These are phyloP conservation scores for Platycheirus albimanus DNA, from an alignment of 2,888 invertebrate genomes.

Conservation along the genomic window DNA sequence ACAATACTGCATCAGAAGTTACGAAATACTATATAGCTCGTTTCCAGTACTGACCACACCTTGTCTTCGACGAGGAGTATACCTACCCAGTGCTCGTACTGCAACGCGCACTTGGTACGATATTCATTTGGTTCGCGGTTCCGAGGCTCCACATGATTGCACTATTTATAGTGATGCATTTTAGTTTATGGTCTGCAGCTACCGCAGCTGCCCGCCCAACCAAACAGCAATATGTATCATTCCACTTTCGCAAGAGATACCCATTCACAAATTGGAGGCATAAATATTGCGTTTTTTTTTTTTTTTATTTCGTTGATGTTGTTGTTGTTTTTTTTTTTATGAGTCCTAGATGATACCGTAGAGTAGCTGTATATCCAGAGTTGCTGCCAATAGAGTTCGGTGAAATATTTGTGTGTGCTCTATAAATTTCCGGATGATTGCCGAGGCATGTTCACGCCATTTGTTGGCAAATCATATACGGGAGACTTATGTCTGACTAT, in stretches of 20 bases:
- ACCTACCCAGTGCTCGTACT: slow-evolving; percentile 35
- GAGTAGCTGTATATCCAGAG: neutral
- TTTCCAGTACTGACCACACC: slow-evolving; percentile 74
- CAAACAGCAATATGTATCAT: slow-evolving; percentile 59
- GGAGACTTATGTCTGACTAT: slow-evolving; percentile 18
- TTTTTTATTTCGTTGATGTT: neutral
- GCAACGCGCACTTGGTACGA: slow-evolving; percentile 70
- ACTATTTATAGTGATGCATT: slow-evolving; percentile 74
- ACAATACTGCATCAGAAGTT: slow-evolving; percentile 66
- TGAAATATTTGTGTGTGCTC: slow-evolving; percentile 46
- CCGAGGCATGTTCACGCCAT: slow-evolving; percentile 48
- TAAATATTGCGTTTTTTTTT: slow-evolving; percentile 61
- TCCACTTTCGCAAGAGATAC: slow-evolving; percentile 72
- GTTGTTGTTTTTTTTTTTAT: slow-evolving; percentile 4
- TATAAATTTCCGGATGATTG: slow-evolving; percentile 48
- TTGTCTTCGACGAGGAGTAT: slow-evolving; percentile 67
- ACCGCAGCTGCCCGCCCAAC: slow-evolving; percentile 74
- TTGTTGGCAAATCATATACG: slow-evolving; percentile 38
- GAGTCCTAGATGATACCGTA: slow-evolving; percentile 53
- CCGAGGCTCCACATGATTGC: slow-evolving; percentile 72
- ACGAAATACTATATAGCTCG: slow-evolving; percentile 73
- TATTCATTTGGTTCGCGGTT: slow-evolving; percentile 70
- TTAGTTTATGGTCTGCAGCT: slow-evolving; percentile 74
- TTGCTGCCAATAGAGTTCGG: slow-evolving; percentile 7
- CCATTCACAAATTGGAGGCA: slow-evolving; percentile 74